Evolutionary conservation across 2,797 vertebrate species (phyloP), one percentile per base, ranked within the genome.

Genomic region (Enteromius afrohamiltoni): DNA sequence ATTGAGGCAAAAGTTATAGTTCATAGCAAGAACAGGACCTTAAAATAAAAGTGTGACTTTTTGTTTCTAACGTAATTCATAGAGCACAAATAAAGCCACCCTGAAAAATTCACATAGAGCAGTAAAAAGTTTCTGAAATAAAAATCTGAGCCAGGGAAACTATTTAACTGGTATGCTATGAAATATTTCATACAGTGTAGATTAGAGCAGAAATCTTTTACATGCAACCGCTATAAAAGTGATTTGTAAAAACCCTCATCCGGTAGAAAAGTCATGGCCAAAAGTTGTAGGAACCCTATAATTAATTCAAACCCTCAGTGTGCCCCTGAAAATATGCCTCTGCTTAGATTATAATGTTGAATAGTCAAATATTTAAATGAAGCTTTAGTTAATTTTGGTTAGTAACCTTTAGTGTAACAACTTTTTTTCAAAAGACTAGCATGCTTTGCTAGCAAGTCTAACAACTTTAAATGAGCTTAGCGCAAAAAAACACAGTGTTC

Each of bases 161-260:
- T 34, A 51, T 73, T 49, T 49, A 49, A 73, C 26, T 49, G 19
- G 64, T 21, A 13, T 34, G 1, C 31, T 74, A 10, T 34, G 34
- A 53, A 74, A 53, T 74, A 74, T 34, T 74, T 34, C 10, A 73
- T 7, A 73, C 6, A 34, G 9, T 31, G 8, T 73, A 31, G 47
- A 51, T 10, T 53, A 74, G 71, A 71, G 42, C 42, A 71, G 23
- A 34, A 74, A 34, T 21, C 53, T 51, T 53, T 29, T 34, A 74
- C 7, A 11, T 53, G 71, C 49, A 53, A 74, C 6, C 31, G 68
- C 40, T 17, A 14, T 53, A 53, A 4, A n/a, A 53, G 21, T 60
- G 10, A 6, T 51, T 73, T 71, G 26, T 31, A 3, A 53, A 73
- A 53, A 31, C 29, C 10, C 26, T 34, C 45, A 5, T 34, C 29